Conservation (phyloP, 2,797 vertebrate species). For the Mionectes olivaceus region DNA sequence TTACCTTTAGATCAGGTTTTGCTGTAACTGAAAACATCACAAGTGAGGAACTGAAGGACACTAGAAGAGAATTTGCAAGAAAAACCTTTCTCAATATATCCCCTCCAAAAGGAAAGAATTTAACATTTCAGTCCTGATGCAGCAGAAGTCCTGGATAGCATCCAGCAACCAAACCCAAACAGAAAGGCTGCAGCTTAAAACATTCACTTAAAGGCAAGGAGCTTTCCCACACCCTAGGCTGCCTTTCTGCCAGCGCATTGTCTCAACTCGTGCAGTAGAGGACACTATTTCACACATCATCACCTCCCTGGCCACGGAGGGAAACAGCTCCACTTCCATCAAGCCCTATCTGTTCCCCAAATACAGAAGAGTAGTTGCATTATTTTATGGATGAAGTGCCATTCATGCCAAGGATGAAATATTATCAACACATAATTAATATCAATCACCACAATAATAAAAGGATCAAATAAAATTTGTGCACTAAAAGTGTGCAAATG, state of each 20-base stretch:
- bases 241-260: neutral
- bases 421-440: neutral
- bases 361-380: neutral
- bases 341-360: neutral
- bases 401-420: neutral
- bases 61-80: neutral
- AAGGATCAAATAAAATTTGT: neutral
- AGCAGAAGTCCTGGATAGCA: neutral
- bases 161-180: neutral
- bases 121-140: neutral
- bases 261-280: neutral
- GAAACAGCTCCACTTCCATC: neutral
- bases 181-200: neutral
- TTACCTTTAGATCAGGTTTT: neutral
- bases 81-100: neutral
- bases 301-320: neutral
- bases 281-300: neutral
- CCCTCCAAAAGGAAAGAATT: neutral
- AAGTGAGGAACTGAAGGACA: neutral
- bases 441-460: neutral
- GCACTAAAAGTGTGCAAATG: neutral
- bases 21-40: neutral
- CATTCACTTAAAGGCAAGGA: neutral
- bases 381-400: neutral
- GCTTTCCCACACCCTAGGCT: neutral